These are phyloP conservation scores for Triplophysa tibetana DNA, from an alignment of 2,113 vertebrate species.

Conservation along the genomic window DNA sequence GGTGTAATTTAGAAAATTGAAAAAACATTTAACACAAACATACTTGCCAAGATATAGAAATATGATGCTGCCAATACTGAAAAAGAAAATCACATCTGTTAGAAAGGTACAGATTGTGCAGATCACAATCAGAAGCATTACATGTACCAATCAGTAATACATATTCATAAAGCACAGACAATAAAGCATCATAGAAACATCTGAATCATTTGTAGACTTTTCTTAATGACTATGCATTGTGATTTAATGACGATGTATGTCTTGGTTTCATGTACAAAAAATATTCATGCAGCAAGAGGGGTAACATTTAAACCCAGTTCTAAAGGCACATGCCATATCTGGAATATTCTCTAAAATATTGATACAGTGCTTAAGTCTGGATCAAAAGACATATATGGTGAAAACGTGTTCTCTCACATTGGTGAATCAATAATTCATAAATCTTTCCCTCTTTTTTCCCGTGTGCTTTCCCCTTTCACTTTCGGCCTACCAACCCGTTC, in stretches of 20 bases:
- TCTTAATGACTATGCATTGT: neutral
- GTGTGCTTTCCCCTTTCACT: neutral
- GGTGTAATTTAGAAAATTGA: neutral
- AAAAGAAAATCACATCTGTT: too few species aligned
- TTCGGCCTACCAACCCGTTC: neutral
- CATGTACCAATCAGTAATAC: slow-evolving; percentile 8
- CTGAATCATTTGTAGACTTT: neutral
- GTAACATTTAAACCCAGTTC: neutral
- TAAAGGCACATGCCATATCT: neutral
- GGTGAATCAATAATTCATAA: slow-evolving; percentile 42
- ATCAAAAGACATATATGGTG: slow-evolving; percentile 7
- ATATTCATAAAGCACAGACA: slow-evolving; percentile 7
- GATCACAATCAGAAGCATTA: neutral
- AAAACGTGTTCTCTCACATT: slow-evolving; percentile 43
- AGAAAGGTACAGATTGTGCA: neutral
- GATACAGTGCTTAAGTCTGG: slow-evolving; percentile 39
- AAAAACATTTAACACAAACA: neutral
- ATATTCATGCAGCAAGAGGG: neutral
- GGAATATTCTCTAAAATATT: slow-evolving; percentile 43
- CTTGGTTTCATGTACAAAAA: neutral
- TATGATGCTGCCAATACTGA: too few species aligned
- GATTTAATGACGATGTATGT: neutral
- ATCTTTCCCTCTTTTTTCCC: neutral
- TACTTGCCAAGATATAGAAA: neutral
- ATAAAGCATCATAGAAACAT: neutral